Base-by-base conservation (phyloP, 2,113 vertebrate species). In the Eulemur macaco region DNA sequence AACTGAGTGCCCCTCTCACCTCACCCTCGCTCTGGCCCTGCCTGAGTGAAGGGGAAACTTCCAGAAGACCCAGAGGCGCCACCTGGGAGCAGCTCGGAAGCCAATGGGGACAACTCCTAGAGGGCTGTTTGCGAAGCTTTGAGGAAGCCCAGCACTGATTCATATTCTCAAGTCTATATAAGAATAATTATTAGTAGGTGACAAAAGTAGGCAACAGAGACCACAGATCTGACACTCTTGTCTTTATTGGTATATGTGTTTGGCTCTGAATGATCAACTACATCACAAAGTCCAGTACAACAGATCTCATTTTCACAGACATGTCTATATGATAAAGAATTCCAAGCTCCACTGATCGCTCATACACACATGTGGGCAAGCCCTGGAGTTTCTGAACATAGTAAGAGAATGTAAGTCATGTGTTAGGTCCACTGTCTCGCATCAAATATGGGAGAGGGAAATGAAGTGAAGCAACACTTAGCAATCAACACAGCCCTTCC, bases 231-330 rank as follows among this genome's bases (percentile, higher is more conserved):
- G n/a, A 97, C 56, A 94, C 37, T 74, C 58, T 94, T 81, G 74
- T 97, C 86, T 98, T 98, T 97, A 98, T 97, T 97, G 54, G 52
- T 64, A 74, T 77, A 93, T 11, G 34, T 5, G 21, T 86, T 97
- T 89, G 89, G 45, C 89, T 96, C 93, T 95, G 96, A 94, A 87
- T 71, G 31, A 91, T 91, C 76, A 83, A 93, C 78, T 81, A 95
- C 89, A 84, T 89, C 81, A 97, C 91, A 97, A 86, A 84, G 89
- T 93, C 86, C 86, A 92, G 23, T 73, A 85, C 34, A 94, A 82
- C 45, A 95, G 82, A 86, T 94, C 86, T 94, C 80, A 96, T 60
- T 97, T 93, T 85, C 78, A 76, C n/a, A n/a, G 81, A 71, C 13
- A 68, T 66, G n/a, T 89, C 90, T 73, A 29, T 56, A 69, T 37